Conservation (phyloP, 2,888 invertebrate species). For the Chrysopilus asiliformis region DNA sequence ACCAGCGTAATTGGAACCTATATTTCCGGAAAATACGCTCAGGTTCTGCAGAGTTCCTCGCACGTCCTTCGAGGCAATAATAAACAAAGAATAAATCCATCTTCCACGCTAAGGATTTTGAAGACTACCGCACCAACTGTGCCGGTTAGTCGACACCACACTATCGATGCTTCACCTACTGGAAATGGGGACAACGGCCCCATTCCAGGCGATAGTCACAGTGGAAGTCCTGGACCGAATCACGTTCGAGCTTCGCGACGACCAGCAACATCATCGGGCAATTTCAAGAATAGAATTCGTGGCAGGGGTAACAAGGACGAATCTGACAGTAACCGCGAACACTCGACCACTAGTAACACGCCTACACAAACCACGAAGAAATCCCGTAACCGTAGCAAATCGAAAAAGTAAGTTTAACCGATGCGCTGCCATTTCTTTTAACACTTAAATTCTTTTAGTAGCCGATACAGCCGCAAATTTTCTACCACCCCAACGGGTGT, state of each 20-base stretch:
- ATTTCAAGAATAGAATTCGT: constrained; percentile 46
- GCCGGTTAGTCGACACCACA: constrained; percentile 34
- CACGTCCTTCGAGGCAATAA: constrained; percentile 42
- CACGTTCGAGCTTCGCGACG: constrained; percentile 39
- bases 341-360: constrained; percentile 7
- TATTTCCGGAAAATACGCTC: constrained; percentile 78
- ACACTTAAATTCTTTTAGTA: constrained; percentile 13
- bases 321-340: constrained; percentile 11
- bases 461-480: constrained; percentile 15
- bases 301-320: constrained; percentile 30
- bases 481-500: constrained; percentile 35
- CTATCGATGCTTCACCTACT: constrained; percentile 52
- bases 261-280: constrained; percentile 36
- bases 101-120: constrained; percentile 52
- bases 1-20: constrained; percentile 82
- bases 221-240: constrained; percentile 38
- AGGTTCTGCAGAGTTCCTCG: constrained; percentile 71
- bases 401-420: constrained; percentile 16
- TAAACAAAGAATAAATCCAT: constrained; percentile 52
- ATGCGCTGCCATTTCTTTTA: constrained; percentile 8
- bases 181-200: constrained; percentile 43
- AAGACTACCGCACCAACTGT: constrained; percentile 61
- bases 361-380: constrained; percentile 12
- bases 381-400: constrained; percentile 12
- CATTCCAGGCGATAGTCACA: constrained; percentile 41